These are phyloP conservation scores for Hyphantria cunea DNA, from an alignment of 1,140 invertebrate species.

Conservation along the genomic window DNA sequence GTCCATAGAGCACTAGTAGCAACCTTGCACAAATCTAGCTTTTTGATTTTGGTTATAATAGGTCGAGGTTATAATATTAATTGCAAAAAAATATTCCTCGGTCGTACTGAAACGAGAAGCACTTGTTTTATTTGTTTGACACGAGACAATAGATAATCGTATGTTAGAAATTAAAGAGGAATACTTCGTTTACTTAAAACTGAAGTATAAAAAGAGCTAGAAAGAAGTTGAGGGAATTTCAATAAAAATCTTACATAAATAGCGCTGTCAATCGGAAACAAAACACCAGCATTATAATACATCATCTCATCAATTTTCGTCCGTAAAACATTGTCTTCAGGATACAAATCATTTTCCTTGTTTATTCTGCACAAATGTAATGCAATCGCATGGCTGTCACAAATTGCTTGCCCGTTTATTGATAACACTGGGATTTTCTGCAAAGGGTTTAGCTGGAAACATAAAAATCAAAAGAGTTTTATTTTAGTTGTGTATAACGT, in stretches of 20 bases:
- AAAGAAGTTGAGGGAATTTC: not conserved
- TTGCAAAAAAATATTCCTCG: too few species aligned
- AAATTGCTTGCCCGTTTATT: constrained; percentile 39
- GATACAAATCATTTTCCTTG: constrained; percentile 43
- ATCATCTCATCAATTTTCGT: constrained; percentile 56
- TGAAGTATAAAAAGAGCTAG: not conserved
- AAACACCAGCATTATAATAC: constrained; percentile 56
- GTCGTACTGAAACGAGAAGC: too few species aligned
- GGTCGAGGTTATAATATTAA: too few species aligned
- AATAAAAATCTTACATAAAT: constrained; percentile 53
- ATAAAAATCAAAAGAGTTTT: too few species aligned
- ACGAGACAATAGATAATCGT: too few species aligned
- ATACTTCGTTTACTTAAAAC: too few species aligned
- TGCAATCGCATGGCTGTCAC: constrained; percentile 66
- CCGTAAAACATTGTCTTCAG: constrained; percentile 34
- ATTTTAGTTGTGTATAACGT: not conserved
- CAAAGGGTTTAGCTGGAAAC: constrained; percentile 61
- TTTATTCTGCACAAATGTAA: constrained; percentile 51
- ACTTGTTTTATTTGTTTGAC: too few species aligned
- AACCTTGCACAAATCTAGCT: too few species aligned
- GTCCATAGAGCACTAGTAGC: too few species aligned
- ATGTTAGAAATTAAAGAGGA: too few species aligned
- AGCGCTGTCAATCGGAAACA: constrained; percentile 62
- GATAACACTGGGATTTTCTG: constrained; percentile 63
- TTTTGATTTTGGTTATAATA: too few species aligned